phyloP scores from a whole-genome alignment of 1,140 invertebrate species.

The Trypoxylus dichotomus region DNA sequence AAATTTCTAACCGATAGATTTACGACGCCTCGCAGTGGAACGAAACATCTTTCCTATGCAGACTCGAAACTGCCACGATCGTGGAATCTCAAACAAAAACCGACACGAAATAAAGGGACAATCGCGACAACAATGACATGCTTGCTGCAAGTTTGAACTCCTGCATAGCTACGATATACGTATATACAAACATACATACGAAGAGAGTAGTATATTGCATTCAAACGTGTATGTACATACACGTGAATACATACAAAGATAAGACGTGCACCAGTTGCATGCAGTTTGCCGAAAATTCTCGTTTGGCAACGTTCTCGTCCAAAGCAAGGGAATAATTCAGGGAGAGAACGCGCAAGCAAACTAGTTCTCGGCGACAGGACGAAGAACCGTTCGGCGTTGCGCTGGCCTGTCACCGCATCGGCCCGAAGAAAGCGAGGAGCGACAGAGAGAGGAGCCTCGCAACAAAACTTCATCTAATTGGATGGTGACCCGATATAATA shows the following conservation, averaged over 20 bases:
- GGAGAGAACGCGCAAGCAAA: slow-evolving; percentile 30
- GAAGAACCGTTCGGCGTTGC: slow-evolving; percentile 25
- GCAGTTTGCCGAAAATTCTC: slow-evolving; percentile 10
- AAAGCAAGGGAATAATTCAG: slow-evolving; percentile 30
- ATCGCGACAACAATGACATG: not conserved
- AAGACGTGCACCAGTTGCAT: not conserved
- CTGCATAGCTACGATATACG: not conserved
- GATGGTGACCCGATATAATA: slow-evolving; percentile 41
- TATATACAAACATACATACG: too few species aligned
- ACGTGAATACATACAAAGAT: not conserved
- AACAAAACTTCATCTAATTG: slow-evolving; percentile 42
- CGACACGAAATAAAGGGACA: not conserved
- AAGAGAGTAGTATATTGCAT: not conserved
- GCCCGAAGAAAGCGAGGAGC: not conserved
- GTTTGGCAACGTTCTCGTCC: slow-evolving; percentile 11
- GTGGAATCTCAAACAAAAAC: not conserved
- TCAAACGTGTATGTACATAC: not conserved
- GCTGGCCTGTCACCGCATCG: slow-evolving; percentile 30
- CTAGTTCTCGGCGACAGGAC: slow-evolving; percentile 33
- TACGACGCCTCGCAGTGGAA: too few species aligned
- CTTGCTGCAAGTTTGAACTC: not conserved
- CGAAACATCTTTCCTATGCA: too few species aligned
- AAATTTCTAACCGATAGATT: too few species aligned
- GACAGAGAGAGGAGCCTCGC: slow-evolving; percentile 19
- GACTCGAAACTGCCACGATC: too few species aligned